A percentile compares a stretch with the other conserved stretches of the same genome.
Evolutionary conservation across 2,888 invertebrate genomes (phyloP).

Genomic region (Synergus japonicus): DNA sequence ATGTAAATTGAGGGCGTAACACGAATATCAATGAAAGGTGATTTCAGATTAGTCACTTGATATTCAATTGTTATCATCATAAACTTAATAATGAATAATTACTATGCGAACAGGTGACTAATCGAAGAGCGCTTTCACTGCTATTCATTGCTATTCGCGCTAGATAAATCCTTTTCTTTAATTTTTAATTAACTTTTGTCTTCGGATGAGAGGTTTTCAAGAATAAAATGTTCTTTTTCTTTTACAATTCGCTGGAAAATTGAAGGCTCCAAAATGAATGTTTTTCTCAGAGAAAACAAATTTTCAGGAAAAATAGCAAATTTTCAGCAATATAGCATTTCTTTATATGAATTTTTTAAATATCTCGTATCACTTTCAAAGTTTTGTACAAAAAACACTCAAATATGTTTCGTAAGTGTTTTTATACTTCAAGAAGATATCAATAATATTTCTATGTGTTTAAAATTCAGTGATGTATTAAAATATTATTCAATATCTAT

Average conservation of each 20-base stretch:
- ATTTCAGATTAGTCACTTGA: neutral
- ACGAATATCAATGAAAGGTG: neutral
- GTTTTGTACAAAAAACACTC: too few relatives aligned
- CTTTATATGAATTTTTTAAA: too few relatives aligned
- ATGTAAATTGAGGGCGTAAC: neutral
- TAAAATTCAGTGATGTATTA: too few relatives aligned
- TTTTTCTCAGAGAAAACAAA: too few relatives aligned
- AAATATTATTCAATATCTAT: too few relatives aligned
- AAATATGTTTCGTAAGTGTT: too few relatives aligned
- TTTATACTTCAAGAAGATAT: too few relatives aligned
- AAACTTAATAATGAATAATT: neutral
- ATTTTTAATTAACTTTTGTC: neutral
- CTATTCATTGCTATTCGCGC: neutral
- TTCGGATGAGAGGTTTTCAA: neutral
- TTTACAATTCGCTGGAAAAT: neutral
- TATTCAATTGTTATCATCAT: neutral
- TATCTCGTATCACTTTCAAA: too few relatives aligned
- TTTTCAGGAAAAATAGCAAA: too few relatives aligned
- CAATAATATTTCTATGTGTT: too few relatives aligned
- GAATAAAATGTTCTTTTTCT: neutral
- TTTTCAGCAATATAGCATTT: too few relatives aligned
- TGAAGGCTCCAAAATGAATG: neutral
- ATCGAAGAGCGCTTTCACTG: neutral
- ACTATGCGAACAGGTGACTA: neutral
- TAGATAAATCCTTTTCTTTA: neutral